Percentiles rank a stretch among this genome's conserved stretches.
Conservation (phyloP, 2,113 vertebrate genomes). For the Mesoclemmys tuberculata region DNA sequence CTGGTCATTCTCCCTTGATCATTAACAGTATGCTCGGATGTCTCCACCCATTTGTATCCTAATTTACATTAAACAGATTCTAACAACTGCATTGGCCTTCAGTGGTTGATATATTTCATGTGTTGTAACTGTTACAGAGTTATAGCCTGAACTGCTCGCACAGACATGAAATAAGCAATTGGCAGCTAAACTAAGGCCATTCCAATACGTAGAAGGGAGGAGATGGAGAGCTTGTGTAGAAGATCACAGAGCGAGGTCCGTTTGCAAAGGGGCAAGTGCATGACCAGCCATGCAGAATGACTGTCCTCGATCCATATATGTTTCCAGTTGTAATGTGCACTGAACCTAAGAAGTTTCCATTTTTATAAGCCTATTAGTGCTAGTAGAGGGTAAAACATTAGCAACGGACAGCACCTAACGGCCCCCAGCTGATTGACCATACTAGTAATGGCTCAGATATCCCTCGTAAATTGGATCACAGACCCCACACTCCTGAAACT, state of each 20-base stretch:
- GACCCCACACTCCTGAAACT: neutral
- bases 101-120: neutral
- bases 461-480: neutral
- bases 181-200: neutral
- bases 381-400: constrained; percentile 44
- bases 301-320: constrained; percentile 37
- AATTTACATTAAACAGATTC: neutral
- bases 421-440: neutral
- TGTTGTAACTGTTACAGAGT: neutral
- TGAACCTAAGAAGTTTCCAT: constrained; percentile 29
- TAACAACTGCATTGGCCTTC: neutral
- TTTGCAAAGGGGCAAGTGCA: neutral
- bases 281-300: constrained; percentile 28
- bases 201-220: neutral
- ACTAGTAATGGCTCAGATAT: constrained; percentile 40
- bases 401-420: constrained; percentile 23
- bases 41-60: accelerated
- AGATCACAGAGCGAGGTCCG: neutral
- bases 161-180: neutral
- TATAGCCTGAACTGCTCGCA: neutral
- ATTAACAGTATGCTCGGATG: neutral
- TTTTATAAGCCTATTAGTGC: constrained; percentile 8
- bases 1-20: neutral
- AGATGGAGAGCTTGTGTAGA: neutral
- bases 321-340: constrained; percentile 49